Percentiles rank a stretch among this genome's conserved stretches.
These are phyloP conservation scores for Dendroctonus valens DNA, from an alignment of 1,140 invertebrate genomes.

Conservation along the genomic window DNA sequence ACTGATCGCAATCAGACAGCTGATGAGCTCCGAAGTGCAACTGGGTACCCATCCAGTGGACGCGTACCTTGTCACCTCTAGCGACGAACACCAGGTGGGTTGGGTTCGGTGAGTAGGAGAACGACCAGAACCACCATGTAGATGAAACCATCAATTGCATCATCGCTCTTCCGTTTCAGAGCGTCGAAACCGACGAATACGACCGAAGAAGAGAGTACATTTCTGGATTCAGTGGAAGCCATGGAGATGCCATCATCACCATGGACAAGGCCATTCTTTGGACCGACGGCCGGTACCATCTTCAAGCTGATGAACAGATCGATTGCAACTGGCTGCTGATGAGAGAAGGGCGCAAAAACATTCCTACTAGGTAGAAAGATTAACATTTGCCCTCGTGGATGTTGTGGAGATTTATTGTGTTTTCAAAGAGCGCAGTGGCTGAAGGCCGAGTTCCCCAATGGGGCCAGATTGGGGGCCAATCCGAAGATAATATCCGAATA, in stretches of 20 bases:
- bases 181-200: slow-evolving; percentile 64
- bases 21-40: slow-evolving; percentile 63
- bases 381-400: not conserved
- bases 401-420: slow-evolving; percentile 3
- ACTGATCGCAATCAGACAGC: slow-evolving; percentile 60
- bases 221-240: slow-evolving; percentile 82
- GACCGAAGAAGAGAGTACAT: slow-evolving; percentile 81
- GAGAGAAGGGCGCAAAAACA: slow-evolving; percentile 61
- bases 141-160: not conserved
- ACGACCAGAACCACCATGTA: not conserved
- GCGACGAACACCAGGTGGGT: slow-evolving; percentile 75
- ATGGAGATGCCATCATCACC: slow-evolving; percentile 78
- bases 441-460: slow-evolving; percentile 61
- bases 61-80: slow-evolving; percentile 74
- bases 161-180: slow-evolving; percentile 50
- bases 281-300: slow-evolving; percentile 85
- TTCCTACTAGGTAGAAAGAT: slow-evolving; percentile 53
- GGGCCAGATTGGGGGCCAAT: slow-evolving; percentile 78
- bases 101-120: slow-evolving; percentile 30
- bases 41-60: slow-evolving; percentile 65
- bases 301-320: slow-evolving; percentile 72
- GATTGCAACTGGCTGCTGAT: slow-evolving; percentile 81
- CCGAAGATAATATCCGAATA: slow-evolving; percentile 67
- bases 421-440: slow-evolving; percentile 61
- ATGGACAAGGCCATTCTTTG: slow-evolving; percentile 75